These are phyloP conservation scores for Ochlodes sylvanus DNA, from an alignment of 2,888 invertebrate genomes.

Conservation along the genomic window DNA sequence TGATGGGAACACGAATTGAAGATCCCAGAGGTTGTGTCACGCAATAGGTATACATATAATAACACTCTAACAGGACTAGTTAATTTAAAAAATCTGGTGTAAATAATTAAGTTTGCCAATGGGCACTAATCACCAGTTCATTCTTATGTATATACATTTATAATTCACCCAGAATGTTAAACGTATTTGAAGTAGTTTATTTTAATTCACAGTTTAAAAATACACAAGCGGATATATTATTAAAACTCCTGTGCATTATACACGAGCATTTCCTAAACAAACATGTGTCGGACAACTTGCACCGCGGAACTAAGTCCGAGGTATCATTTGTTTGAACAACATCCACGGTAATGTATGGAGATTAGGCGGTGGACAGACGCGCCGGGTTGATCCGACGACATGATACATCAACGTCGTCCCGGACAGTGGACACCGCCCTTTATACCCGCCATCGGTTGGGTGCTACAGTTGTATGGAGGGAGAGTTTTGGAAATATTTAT, in stretches of 20 bases:
- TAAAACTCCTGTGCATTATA: not conserved
- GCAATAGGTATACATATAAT: no score
- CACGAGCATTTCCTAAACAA: conserved; percentile 35
- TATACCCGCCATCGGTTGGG: conserved; percentile 47
- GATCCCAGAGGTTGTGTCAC: no score
- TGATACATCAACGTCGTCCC: conserved; percentile 83
- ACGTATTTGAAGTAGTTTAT: no score
- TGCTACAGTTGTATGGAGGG: conserved; percentile 47
- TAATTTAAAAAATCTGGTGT: no score
- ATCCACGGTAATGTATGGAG: conserved; percentile 82
- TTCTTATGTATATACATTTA: no score
- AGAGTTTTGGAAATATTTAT: conserved; percentile 39
- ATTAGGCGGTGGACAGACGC: conserved; percentile 83
- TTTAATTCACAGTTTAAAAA: no score
- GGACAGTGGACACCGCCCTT: conserved; percentile 78
- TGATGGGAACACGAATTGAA: no score
- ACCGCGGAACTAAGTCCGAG: conserved; percentile 74
- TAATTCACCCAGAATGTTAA: no score
- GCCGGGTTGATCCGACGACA: conserved; percentile 80
- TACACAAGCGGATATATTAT: no score
- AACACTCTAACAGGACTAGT: no score
- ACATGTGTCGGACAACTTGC: conserved; percentile 48
- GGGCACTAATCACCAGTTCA: no score
- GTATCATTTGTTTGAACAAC: conserved; percentile 83
- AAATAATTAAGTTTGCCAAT: no score